Conservation (phyloP, 2,797 vertebrate genomes). For the Loris lydekkerianus region DNA sequence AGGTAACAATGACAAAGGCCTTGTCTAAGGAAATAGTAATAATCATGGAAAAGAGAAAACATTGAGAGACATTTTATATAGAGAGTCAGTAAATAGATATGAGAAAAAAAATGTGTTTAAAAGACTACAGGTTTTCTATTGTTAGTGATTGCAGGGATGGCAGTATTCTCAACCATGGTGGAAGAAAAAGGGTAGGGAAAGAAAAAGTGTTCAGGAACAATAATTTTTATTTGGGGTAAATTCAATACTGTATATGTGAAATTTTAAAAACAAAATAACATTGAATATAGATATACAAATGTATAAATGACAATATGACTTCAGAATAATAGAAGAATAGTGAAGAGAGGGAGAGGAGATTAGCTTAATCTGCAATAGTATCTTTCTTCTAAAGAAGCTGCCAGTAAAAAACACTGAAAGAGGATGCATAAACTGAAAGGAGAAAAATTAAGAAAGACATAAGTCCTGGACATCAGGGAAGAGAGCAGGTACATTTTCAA, state of each 20-base stretch:
- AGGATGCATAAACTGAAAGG: not conserved
- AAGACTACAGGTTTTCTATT: not conserved
- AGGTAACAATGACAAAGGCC: constrained; percentile 24
- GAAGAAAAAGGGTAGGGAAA: not conserved
- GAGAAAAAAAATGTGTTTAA: not conserved
- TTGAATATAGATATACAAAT: not conserved
- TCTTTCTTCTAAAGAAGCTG: not conserved
- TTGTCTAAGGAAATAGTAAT: not conserved
- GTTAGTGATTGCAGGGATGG: not conserved
- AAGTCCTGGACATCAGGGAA: constrained; percentile 15
- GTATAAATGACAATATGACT: constrained; percentile 1
- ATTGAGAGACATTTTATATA: not conserved
- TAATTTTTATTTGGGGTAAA: not conserved
- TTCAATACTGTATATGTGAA: not conserved
- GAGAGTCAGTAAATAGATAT: constrained; percentile 5
- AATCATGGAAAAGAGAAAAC: not conserved
- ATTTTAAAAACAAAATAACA: constrained; percentile 29
- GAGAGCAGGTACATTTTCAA: not conserved
- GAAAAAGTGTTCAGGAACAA: not conserved
- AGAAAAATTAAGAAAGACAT: constrained; percentile 1
- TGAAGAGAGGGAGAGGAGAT: not conserved
- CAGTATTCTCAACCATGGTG: not conserved
- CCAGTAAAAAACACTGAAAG: not conserved
- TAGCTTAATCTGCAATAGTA: not conserved
- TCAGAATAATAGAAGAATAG: not conserved